Base-by-base conservation (phyloP, 2,888 invertebrate species). In the Aspidapion aeneum region DNA sequence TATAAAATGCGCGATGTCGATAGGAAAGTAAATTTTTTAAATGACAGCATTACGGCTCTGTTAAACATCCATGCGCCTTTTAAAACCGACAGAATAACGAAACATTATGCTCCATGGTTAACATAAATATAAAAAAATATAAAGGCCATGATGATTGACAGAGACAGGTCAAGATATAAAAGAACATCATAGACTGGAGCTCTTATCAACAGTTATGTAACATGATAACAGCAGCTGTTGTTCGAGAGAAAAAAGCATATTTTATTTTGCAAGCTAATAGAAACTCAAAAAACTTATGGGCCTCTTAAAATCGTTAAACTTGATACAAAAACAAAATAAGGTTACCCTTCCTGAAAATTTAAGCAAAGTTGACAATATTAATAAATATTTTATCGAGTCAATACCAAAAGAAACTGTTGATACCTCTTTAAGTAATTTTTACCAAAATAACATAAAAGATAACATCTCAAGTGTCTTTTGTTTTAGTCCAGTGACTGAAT, bases 61-160 rank as follows among this genome's bases (percentile, higher is more conserved):
- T 35, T 35, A 12, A 12, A 35, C 35, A 35, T 35, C 12, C 35
- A 35, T 35, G 35, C 35, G 35, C 35, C 56, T 20, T 18, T 18
- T 22, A 57, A 22, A 22, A 57, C 21, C 2, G 20, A 7, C n/a
- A 57, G 57, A 57, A 57, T 57, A n/a, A 57, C 57, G 16, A 57
- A 57, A 22, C 35, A 21, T 17, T 22, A 57, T 18, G 57, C 57
- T 12, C 57, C 48, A n/a, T 57, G 57, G 35, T 35, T 57, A 21
- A 57, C 57, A 7, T n/a, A n/a, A n/a, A n/a, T n/a, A n/a, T n/a
- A n/a, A 18, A 12, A 35, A 3, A 35, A 35, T 12, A 3, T 35
- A 35, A 9, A 22, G 20, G 22, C 19, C 19, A 55, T n/a, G 35
- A 35, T 35, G 35, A 35, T 12, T 12, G 35, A 35, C 35, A 35